Evolutionary conservation across 1,140 invertebrate species (phyloP), one percentile per base, ranked within the genome.

Genomic region (Drosophila bocqueti): DNA sequence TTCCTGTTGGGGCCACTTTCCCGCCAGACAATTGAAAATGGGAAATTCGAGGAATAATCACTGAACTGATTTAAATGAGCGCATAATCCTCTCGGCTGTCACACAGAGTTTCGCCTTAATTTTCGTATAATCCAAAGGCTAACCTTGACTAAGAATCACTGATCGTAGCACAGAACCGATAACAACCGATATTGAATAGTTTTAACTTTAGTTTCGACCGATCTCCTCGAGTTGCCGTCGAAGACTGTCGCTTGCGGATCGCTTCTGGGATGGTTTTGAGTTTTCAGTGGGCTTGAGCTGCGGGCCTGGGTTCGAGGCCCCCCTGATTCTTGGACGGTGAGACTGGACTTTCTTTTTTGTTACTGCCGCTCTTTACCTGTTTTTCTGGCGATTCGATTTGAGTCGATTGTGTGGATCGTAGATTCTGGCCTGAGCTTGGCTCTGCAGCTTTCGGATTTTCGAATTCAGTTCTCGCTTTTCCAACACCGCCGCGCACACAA

Each of bases 401-500:
- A 74, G 38, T 73, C 68, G 66, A 69, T 38, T 64, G 65, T 49
- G 45, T 63, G 43, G 67, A 57, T 60, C 31, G 45, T 73, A 47
- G 71, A 72, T 72, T 73, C 69, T 68, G 63, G 67, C 47, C 67
- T 71, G 67, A 68, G 67, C 47, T 71, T 67, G 67, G 62, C 38
- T 68, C 43, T 31, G 43, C 47, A 65, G 67, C 67, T 71, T 57
- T 55, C 67, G 52, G 64, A 68, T 54, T 55, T 69, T 54, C 59
- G 50, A 34, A 71, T 64, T 66, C 42, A 72, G 60, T 54, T 79
- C 84, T 72, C 83, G 79, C 74, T 81, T 85, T 76, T 85, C 75
- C 49, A 71, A 82, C 73, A 91, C 84, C 91, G 91, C 79, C 84
- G 90, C 89, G 82, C 87, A 90, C 91, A 78, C 91, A 92, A 92